These are phyloP conservation scores for Andrena cerasifolii DNA, from an alignment of 1,140 invertebrate genomes.

Conservation along the genomic window DNA sequence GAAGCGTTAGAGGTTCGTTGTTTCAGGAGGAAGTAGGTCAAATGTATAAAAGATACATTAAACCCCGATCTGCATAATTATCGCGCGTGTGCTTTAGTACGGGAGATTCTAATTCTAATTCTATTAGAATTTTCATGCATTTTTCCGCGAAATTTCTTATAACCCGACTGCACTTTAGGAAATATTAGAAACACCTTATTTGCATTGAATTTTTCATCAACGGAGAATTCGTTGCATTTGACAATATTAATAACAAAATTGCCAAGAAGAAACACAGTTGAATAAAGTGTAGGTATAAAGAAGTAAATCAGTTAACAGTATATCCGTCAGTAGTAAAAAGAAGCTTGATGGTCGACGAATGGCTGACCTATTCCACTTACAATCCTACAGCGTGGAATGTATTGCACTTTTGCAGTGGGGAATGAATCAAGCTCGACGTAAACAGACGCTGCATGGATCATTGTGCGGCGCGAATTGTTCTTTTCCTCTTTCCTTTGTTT, in stretches of 20 bases:
- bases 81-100: not conserved
- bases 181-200: too few species aligned
- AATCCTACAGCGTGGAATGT: not conserved
- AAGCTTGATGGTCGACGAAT: conserved; percentile 6
- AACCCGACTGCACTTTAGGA: not conserved
- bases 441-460: conserved; percentile 1
- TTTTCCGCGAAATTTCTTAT: not conserved
- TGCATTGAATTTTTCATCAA: too few species aligned
- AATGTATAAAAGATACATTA: conserved; percentile 15
- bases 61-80: conserved; percentile 36
- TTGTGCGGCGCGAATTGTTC: conserved; percentile 11
- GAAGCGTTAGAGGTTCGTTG: conserved; percentile 10
- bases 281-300: too few species aligned
- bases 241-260: not conserved
- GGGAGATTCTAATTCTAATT: not conserved
- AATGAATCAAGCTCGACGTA: not conserved
- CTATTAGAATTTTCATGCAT: not conserved
- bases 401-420: not conserved
- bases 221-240: too few species aligned
- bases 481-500: not conserved
- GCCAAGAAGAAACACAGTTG: not conserved
- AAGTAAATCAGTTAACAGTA: too few species aligned
- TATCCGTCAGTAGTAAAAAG: too few species aligned
- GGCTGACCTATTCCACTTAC: conserved; percentile 24
- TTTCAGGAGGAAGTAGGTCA: not conserved